Conservation (phyloP, 1,140 invertebrate species). For the Drosophila sp. region DNA sequence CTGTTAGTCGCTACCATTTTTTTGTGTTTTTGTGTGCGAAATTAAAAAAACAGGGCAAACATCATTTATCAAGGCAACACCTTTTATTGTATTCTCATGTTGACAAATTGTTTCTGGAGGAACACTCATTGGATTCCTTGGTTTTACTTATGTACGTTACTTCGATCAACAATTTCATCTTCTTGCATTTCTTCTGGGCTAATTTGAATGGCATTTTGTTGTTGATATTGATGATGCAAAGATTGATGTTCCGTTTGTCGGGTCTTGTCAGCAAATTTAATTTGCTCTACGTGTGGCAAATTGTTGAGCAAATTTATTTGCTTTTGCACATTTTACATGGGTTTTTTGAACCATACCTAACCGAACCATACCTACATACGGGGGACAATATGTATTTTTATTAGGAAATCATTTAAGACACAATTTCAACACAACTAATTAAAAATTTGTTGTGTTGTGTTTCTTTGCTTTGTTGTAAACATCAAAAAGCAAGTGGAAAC, state of each 20-base stretch:
- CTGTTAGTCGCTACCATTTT: conserved; percentile 24
- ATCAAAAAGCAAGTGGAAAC: conserved; percentile 39
- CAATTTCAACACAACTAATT: conserved; percentile 47
- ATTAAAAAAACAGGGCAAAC: conserved; percentile 42
- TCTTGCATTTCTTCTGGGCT: conserved; percentile 17
- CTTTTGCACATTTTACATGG: conserved; percentile 20
- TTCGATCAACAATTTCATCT: neutral
- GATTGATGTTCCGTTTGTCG: conserved; percentile 37
- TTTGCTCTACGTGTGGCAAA: conserved; percentile 38
- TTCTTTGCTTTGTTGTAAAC: conserved; percentile 6
- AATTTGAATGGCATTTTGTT: conserved; percentile 46
- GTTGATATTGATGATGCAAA: conserved; percentile 35
- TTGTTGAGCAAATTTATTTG: conserved; percentile 32
- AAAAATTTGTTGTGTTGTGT: conserved; percentile 23
- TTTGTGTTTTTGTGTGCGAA: conserved; percentile 36
- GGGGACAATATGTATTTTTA: conserved; percentile 1
- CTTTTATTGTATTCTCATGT: conserved; percentile 18
- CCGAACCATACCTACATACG: neutral
- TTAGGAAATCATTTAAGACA: conserved; percentile 34
- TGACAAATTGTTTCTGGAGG: conserved; percentile 39
- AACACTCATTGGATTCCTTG: conserved; percentile 13
- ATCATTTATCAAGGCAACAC: conserved; percentile 59
- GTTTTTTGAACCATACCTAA: conserved; percentile 47
- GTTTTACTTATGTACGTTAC: neutral
- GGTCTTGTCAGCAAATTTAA: conserved; percentile 29